Conservation (phyloP, 2,797 vertebrate genomes). For the Nannoperca obscura region DNA sequence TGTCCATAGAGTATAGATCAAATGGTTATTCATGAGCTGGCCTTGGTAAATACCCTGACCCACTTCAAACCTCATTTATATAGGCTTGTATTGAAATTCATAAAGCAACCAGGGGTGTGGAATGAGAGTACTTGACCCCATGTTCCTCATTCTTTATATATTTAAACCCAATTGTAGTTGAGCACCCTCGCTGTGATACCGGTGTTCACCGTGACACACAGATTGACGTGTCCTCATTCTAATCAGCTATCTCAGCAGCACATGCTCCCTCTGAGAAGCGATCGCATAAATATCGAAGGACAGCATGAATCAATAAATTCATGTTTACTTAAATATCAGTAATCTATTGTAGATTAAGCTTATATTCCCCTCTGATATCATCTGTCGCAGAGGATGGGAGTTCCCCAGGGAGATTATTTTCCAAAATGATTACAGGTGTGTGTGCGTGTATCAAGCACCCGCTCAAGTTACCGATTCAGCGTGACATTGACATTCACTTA, state of each 20-base stretch:
- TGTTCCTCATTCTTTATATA: slow-evolving; percentile 52
- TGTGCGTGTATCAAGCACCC: slow-evolving; percentile 46
- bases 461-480: slow-evolving; percentile 35
- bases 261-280: slow-evolving; percentile 24
- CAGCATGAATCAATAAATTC: slow-evolving; percentile 54
- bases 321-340: slow-evolving; percentile 55
- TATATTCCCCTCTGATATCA: slow-evolving; percentile 50
- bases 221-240: slow-evolving; percentile 59
- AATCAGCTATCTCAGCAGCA: slow-evolving; percentile 46
- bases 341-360: slow-evolving; percentile 42
- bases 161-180: slow-evolving; percentile 58
- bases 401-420: slow-evolving; percentile 53
- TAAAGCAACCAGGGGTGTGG: slow-evolving; percentile 42
- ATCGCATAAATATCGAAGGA: slow-evolving; percentile 38
- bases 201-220: slow-evolving; percentile 32
- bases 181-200: slow-evolving; percentile 40
- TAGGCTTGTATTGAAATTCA: slow-evolving; percentile 55
- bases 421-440: slow-evolving; percentile 57
- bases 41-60: slow-evolving; percentile 70
- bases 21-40: slow-evolving; percentile 73
- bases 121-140: slow-evolving; percentile 58
- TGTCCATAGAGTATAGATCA: slow-evolving; percentile 61
- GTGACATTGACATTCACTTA: slow-evolving; percentile 67
- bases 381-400: slow-evolving; percentile 52
- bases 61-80: slow-evolving; percentile 64